Base-by-base conservation (phyloP, 2,113 vertebrate species). In the Atherinomorus stipes region DNA sequence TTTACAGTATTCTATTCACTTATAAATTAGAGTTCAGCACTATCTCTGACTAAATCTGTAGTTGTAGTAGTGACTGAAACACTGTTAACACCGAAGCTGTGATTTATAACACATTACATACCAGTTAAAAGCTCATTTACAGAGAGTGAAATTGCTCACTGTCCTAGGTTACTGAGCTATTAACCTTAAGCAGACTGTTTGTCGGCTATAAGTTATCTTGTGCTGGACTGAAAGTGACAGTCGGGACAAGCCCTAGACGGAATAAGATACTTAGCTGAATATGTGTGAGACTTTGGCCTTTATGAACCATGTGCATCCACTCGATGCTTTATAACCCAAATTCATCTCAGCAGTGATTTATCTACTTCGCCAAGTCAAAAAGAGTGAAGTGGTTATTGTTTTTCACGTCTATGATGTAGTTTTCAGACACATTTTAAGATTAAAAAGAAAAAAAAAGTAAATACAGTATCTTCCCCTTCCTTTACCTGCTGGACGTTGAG, bases 101-200 rank as follows among this genome's bases (percentile, higher is more conserved):
- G 54, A 51, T 45, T 64, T 21, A 62, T 51, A 50, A 31, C 50
- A 53, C 56, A 61, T 61, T 45, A 19, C 40, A 64, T 19, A 21
- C 51, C 47, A 38, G 42, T 74, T 49, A 74, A 49, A 74, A 64
- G 44, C 44, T 34, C 9, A 34, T 11, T 59, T 7, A 34, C 31
- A 34, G 4, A 34, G 31, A 7, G 9, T 34, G 31, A 34, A 34
- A 34, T 8, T 8, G 1, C 31, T 34, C 31, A 34, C 31, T 34
- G 1, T 34, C 31, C 31, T 34, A 34, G 31, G 31, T 34, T 25
- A 37, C 56, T 21, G 25, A 21, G 64, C 37, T 61, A 40, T 45
- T 68, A 4, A 38, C 11, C 0, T 50, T 15, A 28, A 23, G 12
- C 18, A 18, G n/a, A 7, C 42, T 4, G 44, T 25, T 76, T 56